phyloP scores from a whole-genome alignment of 1,140 invertebrate genomes.

The Ylistrum balloti region DNA sequence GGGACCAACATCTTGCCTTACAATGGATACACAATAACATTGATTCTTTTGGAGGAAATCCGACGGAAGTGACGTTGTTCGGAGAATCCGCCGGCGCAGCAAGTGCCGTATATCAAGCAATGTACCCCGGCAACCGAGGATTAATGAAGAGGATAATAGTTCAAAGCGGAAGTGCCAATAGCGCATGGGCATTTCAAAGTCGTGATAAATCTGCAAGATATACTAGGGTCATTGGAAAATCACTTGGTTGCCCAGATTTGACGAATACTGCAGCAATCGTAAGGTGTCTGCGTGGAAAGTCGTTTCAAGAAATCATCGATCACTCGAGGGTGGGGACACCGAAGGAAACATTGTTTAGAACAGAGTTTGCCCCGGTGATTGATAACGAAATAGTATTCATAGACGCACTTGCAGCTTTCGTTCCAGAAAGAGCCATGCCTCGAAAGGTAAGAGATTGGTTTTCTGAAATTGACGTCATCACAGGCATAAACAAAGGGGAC shows the following conservation, averaged over 20 bases:
- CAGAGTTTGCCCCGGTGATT: constrained; percentile 51
- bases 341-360: constrained; percentile 48
- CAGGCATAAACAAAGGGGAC: constrained; percentile 52
- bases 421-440: not conserved
- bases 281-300: constrained; percentile 46
- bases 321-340: constrained; percentile 49
- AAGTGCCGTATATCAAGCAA: constrained; percentile 63
- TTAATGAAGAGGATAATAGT: constrained; percentile 61
- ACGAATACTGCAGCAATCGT: constrained; percentile 4
- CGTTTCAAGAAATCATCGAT: constrained; percentile 48
- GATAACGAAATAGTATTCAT: constrained; percentile 55
- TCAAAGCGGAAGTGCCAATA: constrained; percentile 60
- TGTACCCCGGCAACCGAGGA: constrained; percentile 61
- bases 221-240: constrained; percentile 40
- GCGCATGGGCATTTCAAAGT: constrained; percentile 52
- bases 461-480: constrained; percentile 55
- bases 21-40: constrained; percentile 69
- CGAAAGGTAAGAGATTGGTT: constrained; percentile 42
- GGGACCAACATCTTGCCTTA: constrained; percentile 94
- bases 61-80: constrained; percentile 67
- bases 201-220: constrained; percentile 40
- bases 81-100: constrained; percentile 71
- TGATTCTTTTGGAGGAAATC: constrained; percentile 66
- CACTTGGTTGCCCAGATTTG: constrained; percentile 43
- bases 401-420: constrained; percentile 44